Base-by-base conservation (phyloP, 2,797 vertebrate genomes). In the Meda fulgida region DNA sequence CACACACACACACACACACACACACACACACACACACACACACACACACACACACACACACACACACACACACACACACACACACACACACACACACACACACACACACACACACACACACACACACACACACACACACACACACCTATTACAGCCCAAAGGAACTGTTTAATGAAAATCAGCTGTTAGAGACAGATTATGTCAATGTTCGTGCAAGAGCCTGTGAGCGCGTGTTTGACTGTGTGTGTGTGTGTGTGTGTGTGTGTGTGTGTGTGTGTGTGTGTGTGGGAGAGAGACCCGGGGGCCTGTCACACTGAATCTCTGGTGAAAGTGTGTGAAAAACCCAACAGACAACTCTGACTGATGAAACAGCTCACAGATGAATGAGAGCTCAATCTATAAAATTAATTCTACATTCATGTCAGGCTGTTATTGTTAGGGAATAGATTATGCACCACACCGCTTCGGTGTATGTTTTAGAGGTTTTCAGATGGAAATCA, bases 231-330 rank as follows among this genome's bases (percentile, higher is more conserved):
- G 65, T 69, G 73, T 65, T 77, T 84, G 78, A 72, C 63, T 51
- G 48, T 51, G 46, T 48, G 16, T 48, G 46, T 46, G 43, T 46
- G 21, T 23, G 53, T 55, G 53, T 55, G 53, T 9, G 58, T 26
- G 55, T 60, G 48, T 3, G 38, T 40, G 38, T 10, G 38, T 10
- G 38, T 40, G 38, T 40, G 36, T 36, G 4, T 5, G 4, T 31
- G 31, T 31, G 36, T 36, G 36, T 36, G 36, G 5, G 34, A 43
- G 40, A 46, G 43, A 46, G 43, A 84, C 81, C 31, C 19, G 75
- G 69, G 82, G 70, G 85, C 40, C 63, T 83, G 87, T 83, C 86
- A 87, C 80, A 88, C 73, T 34, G 38, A 81, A 78, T 86, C 76
- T 77, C 53, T 75, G 63, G 23, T 36, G 70, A 53, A 23, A 78